Evolutionary conservation across 2,113 vertebrate genomes (phyloP), one percentile per base, ranked within the genome.

Genomic region (Syngnathus scovelli): DNA sequence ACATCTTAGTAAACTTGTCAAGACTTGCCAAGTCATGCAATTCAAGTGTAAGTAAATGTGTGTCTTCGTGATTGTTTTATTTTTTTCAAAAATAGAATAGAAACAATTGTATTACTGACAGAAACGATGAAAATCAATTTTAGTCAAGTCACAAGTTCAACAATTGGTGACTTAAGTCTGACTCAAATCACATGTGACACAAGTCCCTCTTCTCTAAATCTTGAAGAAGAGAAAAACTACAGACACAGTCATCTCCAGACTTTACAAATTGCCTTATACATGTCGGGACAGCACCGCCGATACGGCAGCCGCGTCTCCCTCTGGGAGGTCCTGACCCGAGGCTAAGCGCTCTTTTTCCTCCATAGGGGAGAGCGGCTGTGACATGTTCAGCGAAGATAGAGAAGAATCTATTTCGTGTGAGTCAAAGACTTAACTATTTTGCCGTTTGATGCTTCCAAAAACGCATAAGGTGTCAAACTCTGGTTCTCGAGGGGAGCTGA

Each of bases 381-480:
- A 86, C 81, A 87, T 80, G 75, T 86, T 86, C 61, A 82, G 80
- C 83, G 46, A 68, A 87, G 86, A 85, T 80, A 82, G 73, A 82
- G 68, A 72, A 59, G 55, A 83, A 78, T 87, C 78, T 79, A 84
- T 87, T 85, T 77, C 71, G 78, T 77, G 78, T 84, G 76, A 86
- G 83, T 88, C 86, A 87, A 85, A 76, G 80, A 84, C 76, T 87
- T 66, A 70, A 85, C 83, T 64, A 70, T 81, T 70, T 65, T 74
- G 83, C 79, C 78, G 79, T 81, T 33, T 33, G 27, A 33, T 33
- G 27, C 27, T 3, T 33, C 27, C 27, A 33, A 33, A 33, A 33
- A 33, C 27, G 3, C 27, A 33, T 33, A 33, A 33, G 27, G 27
- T 33, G 27, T 33, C 27, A 33, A 33, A 33, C 27, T 33, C 27